These are phyloP conservation scores for Agrotis clavis DNA, from an alignment of 2,888 invertebrate genomes.

Conservation along the genomic window DNA sequence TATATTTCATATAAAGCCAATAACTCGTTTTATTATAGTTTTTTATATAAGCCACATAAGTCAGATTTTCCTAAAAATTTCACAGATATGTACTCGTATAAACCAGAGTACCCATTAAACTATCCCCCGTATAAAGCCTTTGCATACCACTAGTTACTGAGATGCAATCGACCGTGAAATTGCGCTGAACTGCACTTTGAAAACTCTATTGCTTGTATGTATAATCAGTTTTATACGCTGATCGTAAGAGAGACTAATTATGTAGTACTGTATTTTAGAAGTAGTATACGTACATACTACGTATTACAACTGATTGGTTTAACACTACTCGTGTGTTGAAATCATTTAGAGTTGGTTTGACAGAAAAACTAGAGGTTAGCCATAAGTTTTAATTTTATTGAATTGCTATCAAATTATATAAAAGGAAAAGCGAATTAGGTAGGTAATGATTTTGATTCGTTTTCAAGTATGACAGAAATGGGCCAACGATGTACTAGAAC, in stretches of 20 bases:
- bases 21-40: too few relatives aligned
- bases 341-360: too few relatives aligned
- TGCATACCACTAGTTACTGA: conserved; percentile 57
- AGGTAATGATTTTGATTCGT: too few relatives aligned
- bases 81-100: not conserved
- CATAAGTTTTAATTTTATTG: too few relatives aligned
- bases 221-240: conserved; percentile 17
- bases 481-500: too few relatives aligned
- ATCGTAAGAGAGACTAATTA: conserved; percentile 2
- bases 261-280: not conserved
- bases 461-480: too few relatives aligned
- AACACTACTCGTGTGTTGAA: not conserved
- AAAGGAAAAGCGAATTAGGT: too few relatives aligned
- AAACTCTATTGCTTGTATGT: conserved; percentile 46
- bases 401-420: too few relatives aligned
- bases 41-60: not conserved
- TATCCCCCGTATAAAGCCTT: conserved; percentile 31
- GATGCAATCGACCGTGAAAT: conserved; percentile 69
- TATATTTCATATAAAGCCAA: too few relatives aligned
- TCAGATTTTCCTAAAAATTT: not conserved
- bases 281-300: too few relatives aligned
- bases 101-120: conserved; percentile 14
- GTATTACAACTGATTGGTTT: not conserved
- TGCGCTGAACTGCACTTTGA: conserved; percentile 64
- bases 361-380: too few relatives aligned